These are phyloP conservation scores for Scomber scombrus DNA, from an alignment of 2,113 vertebrate species.

Conservation along the genomic window DNA sequence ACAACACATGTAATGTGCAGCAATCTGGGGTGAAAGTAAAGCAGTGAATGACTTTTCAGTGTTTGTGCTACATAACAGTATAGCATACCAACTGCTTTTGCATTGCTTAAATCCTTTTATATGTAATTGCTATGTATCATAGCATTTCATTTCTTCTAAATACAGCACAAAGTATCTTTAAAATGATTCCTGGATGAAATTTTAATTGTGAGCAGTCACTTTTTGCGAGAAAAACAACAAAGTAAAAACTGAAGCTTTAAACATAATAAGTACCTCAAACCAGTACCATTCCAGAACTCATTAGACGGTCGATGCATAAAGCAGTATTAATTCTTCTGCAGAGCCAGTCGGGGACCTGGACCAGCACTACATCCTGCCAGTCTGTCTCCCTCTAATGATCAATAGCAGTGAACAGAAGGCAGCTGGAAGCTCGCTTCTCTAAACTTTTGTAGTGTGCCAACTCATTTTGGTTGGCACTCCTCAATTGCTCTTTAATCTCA, in stretches of 20 bases:
- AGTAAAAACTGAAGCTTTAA: constrained; percentile 16
- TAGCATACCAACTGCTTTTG: neutral
- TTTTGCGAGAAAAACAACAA: constrained; percentile 21
- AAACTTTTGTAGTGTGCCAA: constrained; percentile 57
- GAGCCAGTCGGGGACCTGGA: constrained; percentile 53
- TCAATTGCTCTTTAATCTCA: constrained; percentile 56
- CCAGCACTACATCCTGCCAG: constrained; percentile 58
- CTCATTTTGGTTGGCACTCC: constrained; percentile 57
- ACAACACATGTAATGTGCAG: neutral
- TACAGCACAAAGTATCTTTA: neutral
- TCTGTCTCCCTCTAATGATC: constrained; percentile 70
- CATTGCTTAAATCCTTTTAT: neutral
- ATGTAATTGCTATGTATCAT: constrained; percentile 10
- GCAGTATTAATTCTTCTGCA: constrained; percentile 41
- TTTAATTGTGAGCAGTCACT: constrained; percentile 7
- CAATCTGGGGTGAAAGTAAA: neutral
- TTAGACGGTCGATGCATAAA: constrained; percentile 48
- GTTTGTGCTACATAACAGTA: neutral
- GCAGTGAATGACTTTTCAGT: neutral
- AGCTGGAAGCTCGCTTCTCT: constrained; percentile 43
- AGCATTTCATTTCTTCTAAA: neutral
- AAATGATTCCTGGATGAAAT: constrained; percentile 13
- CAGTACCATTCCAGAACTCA: constrained; percentile 48
- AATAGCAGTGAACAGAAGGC: constrained; percentile 71
- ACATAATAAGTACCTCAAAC: neutral